Evolutionary conservation across 2,888 invertebrate species (phyloP), one percentile per base, ranked within the genome.

Genomic region (Stenodema calcarata): DNA sequence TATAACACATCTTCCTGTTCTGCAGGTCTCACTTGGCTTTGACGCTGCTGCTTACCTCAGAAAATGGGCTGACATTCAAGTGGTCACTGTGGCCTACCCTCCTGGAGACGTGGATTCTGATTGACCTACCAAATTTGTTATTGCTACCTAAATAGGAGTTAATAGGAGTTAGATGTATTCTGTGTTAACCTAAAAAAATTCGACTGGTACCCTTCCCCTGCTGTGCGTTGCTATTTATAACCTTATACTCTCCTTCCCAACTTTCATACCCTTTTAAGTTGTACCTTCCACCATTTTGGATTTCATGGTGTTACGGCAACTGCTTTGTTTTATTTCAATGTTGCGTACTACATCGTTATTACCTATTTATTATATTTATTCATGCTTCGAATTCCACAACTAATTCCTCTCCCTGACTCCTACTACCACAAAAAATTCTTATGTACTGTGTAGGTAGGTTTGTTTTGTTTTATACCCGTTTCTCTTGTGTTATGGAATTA

Each of bases 61-160:
- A n/a, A 70, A 47, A 47, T 84, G 84, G 84, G 42, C 41, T 16
- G 75, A 70, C 1, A n/a, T 73, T 28, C 70, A 84, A 44, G 47
- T 84, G 1, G 28, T 75, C 6, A 47, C 84, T 47, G 30, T 80
- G n/a, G 28, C 80, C 23, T 47, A 54, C 18, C 2, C 27, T 23
- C 42, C 9, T n/a, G 69, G n/a, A 12, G 82, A 82, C 69, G 6
- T 54, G 9, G 81, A 81, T 35, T 82, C 82, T n/a, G 82, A 82
- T 23, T 82, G 41, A 78, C 35, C 41, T 7, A 16, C 28, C 30
- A 73, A 35, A 35, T 73, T 30, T 73, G 1, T 18, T 41, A 6
- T 30, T 73, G 16, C 14, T n/a, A 73, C 30, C 35, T 35, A 14
- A 35, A 28, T 73, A 62, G 11, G 50, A 4, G 35, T 35, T 35